Base-by-base conservation (phyloP, 2,113 vertebrate genomes). In the Setophaga coronata region DNA sequence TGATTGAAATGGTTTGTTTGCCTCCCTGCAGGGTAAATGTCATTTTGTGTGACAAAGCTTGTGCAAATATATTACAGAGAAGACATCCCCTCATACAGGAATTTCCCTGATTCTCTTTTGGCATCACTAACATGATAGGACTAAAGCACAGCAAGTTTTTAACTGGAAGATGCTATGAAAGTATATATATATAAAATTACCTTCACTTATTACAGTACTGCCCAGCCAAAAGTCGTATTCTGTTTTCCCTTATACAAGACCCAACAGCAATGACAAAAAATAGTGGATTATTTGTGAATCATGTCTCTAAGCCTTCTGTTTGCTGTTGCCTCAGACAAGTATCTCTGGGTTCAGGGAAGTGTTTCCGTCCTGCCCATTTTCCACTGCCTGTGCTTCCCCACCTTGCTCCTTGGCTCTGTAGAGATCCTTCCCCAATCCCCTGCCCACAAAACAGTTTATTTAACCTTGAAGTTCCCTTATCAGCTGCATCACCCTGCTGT, bases 401-500 rank as follows among this genome's bases (percentile, higher is more conserved):
- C 6, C 56, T 58, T 54, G 10, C 25, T 51, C 48, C 69, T 72
- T 28, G n/a, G 54, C 47, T 90, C 69, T 62, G 33, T 58, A 29
- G 65, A 89, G 80, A 93, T 65, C 73, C 20, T 79, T 91, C 72
- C 60, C n/a, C 56, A 33, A 3, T 50, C 19, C 76, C 64, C 61
- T 28, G n/a, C 60, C 42, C 51, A 51, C 56, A 74, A 64, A 92
- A 86, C 14, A 29, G 53, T 89, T 79, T 89, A 60, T 96, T 96
- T 97, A 97, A 97, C 96, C 97, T 97, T 96, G 92, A 93, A 74
- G 23, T 71, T 95, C 81, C 78, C 70, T 97, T 97, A 97, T 95
- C 95, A 40, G 82, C 89, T 93, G 62, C 89, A 97, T 95, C 93
- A 70, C 90, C 71, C 23, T 66, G 66, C 87, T 83, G 82, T 81